Base-by-base conservation (phyloP, 2,888 invertebrate species). In the Limulus polyphemus region DNA sequence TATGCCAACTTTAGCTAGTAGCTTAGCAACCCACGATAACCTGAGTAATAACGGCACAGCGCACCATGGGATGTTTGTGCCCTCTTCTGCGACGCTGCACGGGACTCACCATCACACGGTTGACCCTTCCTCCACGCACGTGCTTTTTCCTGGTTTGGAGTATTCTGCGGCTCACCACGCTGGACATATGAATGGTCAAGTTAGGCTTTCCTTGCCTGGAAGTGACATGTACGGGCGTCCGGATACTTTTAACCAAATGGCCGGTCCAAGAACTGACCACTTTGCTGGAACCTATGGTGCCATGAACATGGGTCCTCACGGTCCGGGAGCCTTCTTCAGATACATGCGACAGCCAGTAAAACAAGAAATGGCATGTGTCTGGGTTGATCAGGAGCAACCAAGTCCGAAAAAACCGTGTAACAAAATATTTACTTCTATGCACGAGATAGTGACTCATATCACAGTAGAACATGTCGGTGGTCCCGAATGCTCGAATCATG, bases 381-480 rank as follows among this genome's bases (percentile, higher is more conserved):
- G 73, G 64, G 72, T 74, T 63, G 71, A 73, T 32, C 71, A 32
- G 10, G 67, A 68, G 12, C 67, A 67, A 51, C 46, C 57, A 13
- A 47, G 58, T 12, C 60, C 67, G 10, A 58, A 62, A 16, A 67
- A 67, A 56, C 82, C 89, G 60, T 98, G 98, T 80, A 90, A 90
- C 75, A 94, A 94, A 78, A 84, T 88, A 68, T 98, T 95, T 79
- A 86, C 86, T 69, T 87, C 87, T 67, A 90, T 97, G 87, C 91
- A 91, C 79, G 97, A 97, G 77, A 93, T 98, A 71, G 97, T 98
- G 70, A 90, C 92, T 62, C 98, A 98, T 79, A 82, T 98, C 69
- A 94, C 94, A 10, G 92, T 95, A 70, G 97, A 97, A 73, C 99
- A 99, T 79, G 97, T 99, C 69, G 97, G 97, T 48, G 95, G 95